These are phyloP conservation scores for Agrochola macilenta DNA, from an alignment of 2,888 invertebrate genomes.

Conservation along the genomic window DNA sequence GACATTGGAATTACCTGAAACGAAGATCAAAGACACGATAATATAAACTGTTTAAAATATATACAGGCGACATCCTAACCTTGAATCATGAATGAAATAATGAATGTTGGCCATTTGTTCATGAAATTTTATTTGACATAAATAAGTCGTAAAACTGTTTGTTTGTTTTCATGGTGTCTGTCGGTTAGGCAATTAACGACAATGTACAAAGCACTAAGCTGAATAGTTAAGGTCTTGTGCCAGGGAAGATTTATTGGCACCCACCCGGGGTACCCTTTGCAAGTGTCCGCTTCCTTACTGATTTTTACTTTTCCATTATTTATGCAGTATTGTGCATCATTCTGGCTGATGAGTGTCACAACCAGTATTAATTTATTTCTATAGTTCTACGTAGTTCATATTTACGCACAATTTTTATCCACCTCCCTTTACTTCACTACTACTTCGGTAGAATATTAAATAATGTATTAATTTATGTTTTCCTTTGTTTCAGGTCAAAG, in stretches of 20 bases:
- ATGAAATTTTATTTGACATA: slow-evolving; percentile 80
- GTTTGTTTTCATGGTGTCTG: slow-evolving; percentile 72
- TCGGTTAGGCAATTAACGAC: slow-evolving; percentile 77
- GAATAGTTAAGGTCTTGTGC: slow-evolving; percentile 70
- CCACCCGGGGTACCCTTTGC: slow-evolving; percentile 67
- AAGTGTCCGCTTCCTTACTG: slow-evolving; percentile 57
- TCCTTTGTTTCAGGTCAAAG: slow-evolving; percentile 97
- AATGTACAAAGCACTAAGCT: slow-evolving; percentile 72
- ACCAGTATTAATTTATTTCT: not conserved
- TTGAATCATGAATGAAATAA: slow-evolving; percentile 73
- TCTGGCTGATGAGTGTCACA: slow-evolving; percentile 34
- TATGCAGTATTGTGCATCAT: slow-evolving; percentile 56
- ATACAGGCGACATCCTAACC: slow-evolving; percentile 71
- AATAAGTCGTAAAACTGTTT: slow-evolving; percentile 79
- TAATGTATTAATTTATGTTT: slow-evolving; percentile 62
- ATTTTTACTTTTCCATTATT: slow-evolving; percentile 66
- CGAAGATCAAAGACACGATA: slow-evolving; percentile 44
- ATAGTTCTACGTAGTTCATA: not conserved
- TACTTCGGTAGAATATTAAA: slow-evolving; percentile 44
- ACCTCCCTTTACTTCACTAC: not conserved
- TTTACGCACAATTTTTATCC: not conserved
- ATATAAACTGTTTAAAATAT: slow-evolving; percentile 57
- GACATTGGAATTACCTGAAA: slow-evolving; percentile 38
- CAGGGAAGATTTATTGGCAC: slow-evolving; percentile 73
- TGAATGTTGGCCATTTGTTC: slow-evolving; percentile 59